Base-by-base conservation (phyloP, 2,797 vertebrate species). In the Pipistrellus pygmaeus region DNA sequence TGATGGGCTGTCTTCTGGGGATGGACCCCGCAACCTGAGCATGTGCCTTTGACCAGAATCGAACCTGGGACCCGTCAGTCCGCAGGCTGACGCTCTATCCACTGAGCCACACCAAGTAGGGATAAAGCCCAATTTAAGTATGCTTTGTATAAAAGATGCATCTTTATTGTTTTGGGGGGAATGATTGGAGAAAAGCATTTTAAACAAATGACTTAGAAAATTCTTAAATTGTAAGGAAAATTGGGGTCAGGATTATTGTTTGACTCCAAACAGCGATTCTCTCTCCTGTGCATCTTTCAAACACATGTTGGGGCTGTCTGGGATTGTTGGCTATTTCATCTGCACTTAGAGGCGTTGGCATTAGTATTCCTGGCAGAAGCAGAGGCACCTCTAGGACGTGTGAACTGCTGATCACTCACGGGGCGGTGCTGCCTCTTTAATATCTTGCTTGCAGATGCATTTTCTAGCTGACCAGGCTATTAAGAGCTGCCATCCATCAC, bases 401-500 rank as follows among this genome's bases (percentile, higher is more conserved):
- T 73, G 98, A 98, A 98, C 97, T 94, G 96, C 97, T 97, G 95
- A 97, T 97, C 97, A 88, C 98, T 97, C 97, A 11, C 92, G 92
- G 97, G 97, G 98, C 97, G 97, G 98, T 96, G 92, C 82, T 41
- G 97, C 97, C 97, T 97, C 96, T 95, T 81, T 95, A 88, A 95
- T 96, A 84, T 98, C 97, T 98, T 97, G 97, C 98, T 98, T 97
- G 98, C 98, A 96, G 98, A 93, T 98, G 98, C 98, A 92, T 94
- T 98, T 98, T 98, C 96, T 92, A 97, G 97, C 98, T 98, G 98
- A 96, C 97, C 98, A 95, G 94, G 98, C 98, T 97, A 95, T 97
- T 96, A 95, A 95, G 98, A 98, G 97, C 98, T 97, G 97, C 98
- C 98, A 99, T 99, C 98, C 98, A 98, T 99, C 98, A 98, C 90